Evolutionary conservation across 2,888 invertebrate genomes (phyloP), one percentile per base, ranked within the genome.

Genomic region (Smittia sp.): DNA sequence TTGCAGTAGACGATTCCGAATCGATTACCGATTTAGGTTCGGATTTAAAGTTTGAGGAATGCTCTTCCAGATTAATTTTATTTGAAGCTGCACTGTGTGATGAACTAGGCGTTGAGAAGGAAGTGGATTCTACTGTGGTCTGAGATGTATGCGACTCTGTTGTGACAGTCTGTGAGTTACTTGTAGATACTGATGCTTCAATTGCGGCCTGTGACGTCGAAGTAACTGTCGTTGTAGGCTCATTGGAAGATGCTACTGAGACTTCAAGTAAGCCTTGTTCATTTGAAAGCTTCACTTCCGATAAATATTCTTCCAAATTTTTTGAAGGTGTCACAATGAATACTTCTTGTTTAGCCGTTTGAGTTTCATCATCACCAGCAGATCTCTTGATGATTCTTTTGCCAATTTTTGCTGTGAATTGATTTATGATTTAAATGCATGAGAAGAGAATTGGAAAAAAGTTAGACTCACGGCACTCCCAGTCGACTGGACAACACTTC

Each of bases 401-500:
- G 18, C n/a, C 46, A 24, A 13, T 13, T 38, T 67, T 41, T 18
- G 67, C 67, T 67, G 15, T 3, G 13, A n/a, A 20, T 20, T 67
- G 38, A 67, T 67, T 67, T 67, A 67, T 38, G 41, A 39, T 67
- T 27, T n/a, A 63, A 63, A 27, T 27, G 27, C 38, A 62, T 22
- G 7, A 25, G 1, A 62, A 22, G 20, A 65, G 27, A 46, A 41
- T 22, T 6, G 18, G 22, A 58, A 22, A 67, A 32, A 22, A 18
- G 1, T 11, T 15, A 25, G 13, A 73, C 41, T 65, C 46, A 65
- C 41, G 32, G 46, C 73, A 73, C 25, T 73, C 62, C 73, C 73
- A 73, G 46, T 73, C 73, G 27, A 73, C 52, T 15, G 73, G 73
- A 65, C 73, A 73, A 24, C 73, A 73, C 46, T 73, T 73, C 9